A percentile compares a stretch with the other conserved stretches of the same genome.
Conservation (phyloP, 2,888 invertebrate species). For the Nomada fabriciana region DNA sequence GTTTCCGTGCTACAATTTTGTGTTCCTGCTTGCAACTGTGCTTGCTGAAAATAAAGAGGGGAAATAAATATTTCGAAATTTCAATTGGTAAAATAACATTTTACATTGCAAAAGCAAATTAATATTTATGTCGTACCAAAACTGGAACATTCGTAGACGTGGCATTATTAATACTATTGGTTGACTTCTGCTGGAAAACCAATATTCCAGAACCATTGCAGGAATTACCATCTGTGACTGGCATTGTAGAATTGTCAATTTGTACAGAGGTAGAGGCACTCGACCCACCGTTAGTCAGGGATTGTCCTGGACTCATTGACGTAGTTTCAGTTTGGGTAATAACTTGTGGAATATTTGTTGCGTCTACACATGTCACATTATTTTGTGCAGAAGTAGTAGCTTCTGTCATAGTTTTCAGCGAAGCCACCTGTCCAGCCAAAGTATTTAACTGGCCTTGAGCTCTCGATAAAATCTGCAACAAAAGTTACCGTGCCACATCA, state of each 20-base stretch:
- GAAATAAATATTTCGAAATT: background rate
- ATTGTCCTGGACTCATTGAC: conserved; percentile 71
- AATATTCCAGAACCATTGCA: conserved; percentile 84
- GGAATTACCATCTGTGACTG: conserved; percentile 82
- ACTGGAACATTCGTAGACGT: conserved; percentile 88
- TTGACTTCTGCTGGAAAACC: conserved; percentile 85
- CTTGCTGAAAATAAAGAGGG: conserved; percentile 85
- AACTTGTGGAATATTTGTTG: conserved; percentile 72
- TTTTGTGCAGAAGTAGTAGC: conserved; percentile 78
- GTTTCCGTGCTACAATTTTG: conserved; percentile 85
- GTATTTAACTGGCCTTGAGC: conserved; percentile 81
- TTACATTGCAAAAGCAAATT: conserved; percentile 7
- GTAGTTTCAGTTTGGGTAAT: conserved; percentile 72
- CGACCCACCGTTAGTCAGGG: conserved; percentile 77
- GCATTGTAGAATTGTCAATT: conserved; percentile 76
- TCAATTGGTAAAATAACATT: background rate
- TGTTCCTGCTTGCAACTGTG: conserved; percentile 86
- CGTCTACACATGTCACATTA: conserved; percentile 77
- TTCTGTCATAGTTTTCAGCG: conserved; percentile 78
- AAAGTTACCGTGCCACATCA: background rate
- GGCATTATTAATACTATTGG: conserved; percentile 84
- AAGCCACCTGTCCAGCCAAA: conserved; percentile 77
- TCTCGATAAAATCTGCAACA: conserved; percentile 80
- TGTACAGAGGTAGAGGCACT: conserved; percentile 74
- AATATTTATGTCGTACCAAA: conserved; percentile 86